Percentiles rank a stretch among this genome's conserved stretches.
phyloP scores from a whole-genome alignment of 2,797 vertebrate species.

The Acomys russatus region DNA sequence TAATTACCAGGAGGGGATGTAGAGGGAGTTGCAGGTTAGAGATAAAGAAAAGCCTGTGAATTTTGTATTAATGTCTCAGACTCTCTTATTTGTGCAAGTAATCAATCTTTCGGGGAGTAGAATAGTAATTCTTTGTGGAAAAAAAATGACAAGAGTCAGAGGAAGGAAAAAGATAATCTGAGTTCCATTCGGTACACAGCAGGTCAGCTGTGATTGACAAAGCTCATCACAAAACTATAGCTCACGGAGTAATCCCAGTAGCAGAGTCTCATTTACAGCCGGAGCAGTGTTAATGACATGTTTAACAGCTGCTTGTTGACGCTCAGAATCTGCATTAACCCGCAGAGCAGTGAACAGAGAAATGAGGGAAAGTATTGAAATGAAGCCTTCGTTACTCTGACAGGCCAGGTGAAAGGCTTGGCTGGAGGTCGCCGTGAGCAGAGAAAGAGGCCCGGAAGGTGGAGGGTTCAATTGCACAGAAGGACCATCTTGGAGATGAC shows the following conservation, averaged over 20 bases:
- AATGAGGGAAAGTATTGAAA: slow-evolving; percentile 92
- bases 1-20: slow-evolving; percentile 92
- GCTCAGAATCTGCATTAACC: slow-evolving; percentile 95
- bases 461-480: slow-evolving; percentile 80
- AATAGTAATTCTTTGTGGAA: slow-evolving; percentile 92
- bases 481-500: slow-evolving; percentile 79
- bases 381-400: slow-evolving; percentile 93
- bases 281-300: slow-evolving; percentile 93
- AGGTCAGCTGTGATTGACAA: slow-evolving; percentile 93
- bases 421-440: slow-evolving; percentile 65
- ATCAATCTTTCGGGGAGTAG: slow-evolving; percentile 92
- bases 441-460: slow-evolving; percentile 13
- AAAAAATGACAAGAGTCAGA: slow-evolving; percentile 91
- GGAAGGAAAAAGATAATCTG: slow-evolving; percentile 93
- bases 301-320: slow-evolving; percentile 95
- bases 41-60: slow-evolving; percentile 93
- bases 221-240: slow-evolving; percentile 92
- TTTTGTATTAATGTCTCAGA: slow-evolving; percentile 93
- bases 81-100: slow-evolving; percentile 94
- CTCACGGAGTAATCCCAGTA: slow-evolving; percentile 92
- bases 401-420: slow-evolving; percentile 88
- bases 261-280: slow-evolving; percentile 92
- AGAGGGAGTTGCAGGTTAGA: slow-evolving; percentile 92
- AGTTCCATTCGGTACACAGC: slow-evolving; percentile 94
- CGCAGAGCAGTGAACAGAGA: slow-evolving; percentile 91